Conservation (phyloP, 2,888 invertebrate species). For the Diabrotica balteata region DNA sequence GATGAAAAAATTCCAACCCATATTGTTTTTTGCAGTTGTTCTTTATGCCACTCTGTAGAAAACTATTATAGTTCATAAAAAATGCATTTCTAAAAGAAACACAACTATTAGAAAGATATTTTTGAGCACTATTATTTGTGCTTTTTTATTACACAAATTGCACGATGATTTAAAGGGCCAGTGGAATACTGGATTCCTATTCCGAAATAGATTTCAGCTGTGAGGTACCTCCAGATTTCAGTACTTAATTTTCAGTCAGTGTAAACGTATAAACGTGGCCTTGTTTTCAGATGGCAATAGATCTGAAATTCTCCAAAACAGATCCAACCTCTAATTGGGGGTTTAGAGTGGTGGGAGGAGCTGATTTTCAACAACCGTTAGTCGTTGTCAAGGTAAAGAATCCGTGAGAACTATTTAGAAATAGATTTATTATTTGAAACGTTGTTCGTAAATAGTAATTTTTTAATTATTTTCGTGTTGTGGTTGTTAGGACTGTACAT, state of each 20-base stretch:
- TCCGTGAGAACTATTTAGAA: constrained; percentile 37
- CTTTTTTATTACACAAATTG: too few relatives aligned
- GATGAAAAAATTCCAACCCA: too few relatives aligned
- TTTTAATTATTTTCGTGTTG: too few relatives aligned
- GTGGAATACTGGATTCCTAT: background rate
- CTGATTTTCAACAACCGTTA: constrained; percentile 75
- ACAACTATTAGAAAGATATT: too few relatives aligned
- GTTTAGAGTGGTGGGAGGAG: constrained; percentile 77
- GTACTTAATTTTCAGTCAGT: constrained; percentile 14
- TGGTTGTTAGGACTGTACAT: too few relatives aligned
- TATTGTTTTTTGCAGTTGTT: too few relatives aligned
- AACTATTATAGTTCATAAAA: too few relatives aligned
- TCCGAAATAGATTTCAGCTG: constrained; percentile 10
- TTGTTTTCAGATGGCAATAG: constrained; percentile 68
- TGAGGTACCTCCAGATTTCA: constrained; percentile 2
- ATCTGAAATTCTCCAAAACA: constrained; percentile 69
- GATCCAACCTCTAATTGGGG: constrained; percentile 75
- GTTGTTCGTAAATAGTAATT: too few relatives aligned
- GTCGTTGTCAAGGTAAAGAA: constrained; percentile 74
- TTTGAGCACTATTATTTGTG: too few relatives aligned
- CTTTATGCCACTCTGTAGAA: too few relatives aligned
- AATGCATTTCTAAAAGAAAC: too few relatives aligned
- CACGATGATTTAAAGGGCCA: background rate
- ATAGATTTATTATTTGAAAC: too few relatives aligned
- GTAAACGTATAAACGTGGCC: constrained; percentile 8